phyloP scores from a whole-genome alignment of 2,113 vertebrate genomes.

The Athene cunicularia region DNA sequence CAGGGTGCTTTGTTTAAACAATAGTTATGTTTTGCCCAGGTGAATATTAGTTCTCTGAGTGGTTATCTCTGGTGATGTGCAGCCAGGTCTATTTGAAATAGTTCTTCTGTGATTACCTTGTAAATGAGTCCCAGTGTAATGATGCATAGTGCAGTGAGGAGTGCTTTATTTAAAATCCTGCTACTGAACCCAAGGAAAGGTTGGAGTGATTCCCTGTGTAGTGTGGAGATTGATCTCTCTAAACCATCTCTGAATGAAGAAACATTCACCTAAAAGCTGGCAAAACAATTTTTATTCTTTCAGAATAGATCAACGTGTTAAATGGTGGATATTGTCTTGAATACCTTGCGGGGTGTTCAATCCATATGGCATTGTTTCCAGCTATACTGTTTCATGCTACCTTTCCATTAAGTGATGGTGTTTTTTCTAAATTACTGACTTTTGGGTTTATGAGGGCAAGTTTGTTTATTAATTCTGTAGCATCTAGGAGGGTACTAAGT shows the following conservation, averaged over 20 bases:
- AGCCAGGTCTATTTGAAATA: neutral
- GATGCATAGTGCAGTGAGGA: neutral
- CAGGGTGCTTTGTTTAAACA: neutral
- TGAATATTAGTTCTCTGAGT: neutral
- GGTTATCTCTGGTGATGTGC: neutral
- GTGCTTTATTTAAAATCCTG: neutral
- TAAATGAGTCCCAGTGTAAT: neutral
- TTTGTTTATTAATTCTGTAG: neutral
- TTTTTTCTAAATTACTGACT: neutral
- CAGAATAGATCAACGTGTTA: neutral
- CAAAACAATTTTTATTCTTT: neutral
- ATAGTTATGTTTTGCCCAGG: neutral
- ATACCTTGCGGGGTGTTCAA: neutral
- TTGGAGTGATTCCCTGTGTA: neutral
- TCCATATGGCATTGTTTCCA: neutral
- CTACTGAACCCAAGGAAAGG: neutral
- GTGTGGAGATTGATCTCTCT: neutral
- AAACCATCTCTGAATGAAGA: neutral
- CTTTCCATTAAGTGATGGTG: neutral
- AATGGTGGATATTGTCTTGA: neutral
- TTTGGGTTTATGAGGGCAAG: neutral
- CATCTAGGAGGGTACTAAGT: neutral
- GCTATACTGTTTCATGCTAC: neutral
- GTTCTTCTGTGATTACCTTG: neutral
- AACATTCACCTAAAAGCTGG: neutral